Percentiles rank a stretch among this genome's conserved stretches.
These are phyloP conservation scores for Pollachius pollachius DNA, from an alignment of 2,113 vertebrate genomes.

Conservation along the genomic window DNA sequence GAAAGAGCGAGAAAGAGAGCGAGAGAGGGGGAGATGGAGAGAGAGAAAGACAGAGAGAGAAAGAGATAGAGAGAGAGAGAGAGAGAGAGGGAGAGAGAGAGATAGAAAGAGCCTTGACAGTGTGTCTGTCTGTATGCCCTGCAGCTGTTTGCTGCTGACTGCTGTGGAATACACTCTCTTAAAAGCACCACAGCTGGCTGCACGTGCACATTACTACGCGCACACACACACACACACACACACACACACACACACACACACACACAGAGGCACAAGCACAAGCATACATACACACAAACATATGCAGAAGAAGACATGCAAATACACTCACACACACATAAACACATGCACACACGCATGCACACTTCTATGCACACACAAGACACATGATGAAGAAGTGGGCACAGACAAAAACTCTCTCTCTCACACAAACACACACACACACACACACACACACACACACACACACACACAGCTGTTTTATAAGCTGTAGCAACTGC, in stretches of 20 bases:
- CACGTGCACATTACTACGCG: not conserved
- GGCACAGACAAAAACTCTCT: too few relatives aligned
- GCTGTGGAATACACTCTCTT: conserved; percentile 55
- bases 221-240: not conserved
- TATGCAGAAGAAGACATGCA: too few relatives aligned
- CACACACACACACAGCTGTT: conserved; percentile 43
- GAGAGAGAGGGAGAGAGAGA: conserved; percentile 2
- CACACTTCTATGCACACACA: not conserved
- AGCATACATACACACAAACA: not conserved
- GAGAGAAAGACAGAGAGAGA: too few relatives aligned
- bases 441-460: conserved; percentile 20
- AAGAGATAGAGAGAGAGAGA: not conserved
- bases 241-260: too few relatives aligned
- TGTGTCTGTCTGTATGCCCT: conserved; percentile 32
- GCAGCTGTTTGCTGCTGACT: conserved; percentile 59
- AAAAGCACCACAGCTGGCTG: conserved; percentile 48
- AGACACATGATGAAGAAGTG: conserved; percentile 7
- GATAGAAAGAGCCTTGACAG: conserved; percentile 1
- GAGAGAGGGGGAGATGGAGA: too few relatives aligned
- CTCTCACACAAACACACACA: conserved; percentile 1
- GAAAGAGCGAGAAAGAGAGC: not conserved
- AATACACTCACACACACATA: too few relatives aligned
- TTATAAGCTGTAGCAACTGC: conserved; percentile 52
- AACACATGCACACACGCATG: too few relatives aligned
- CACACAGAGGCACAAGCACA: too few relatives aligned